These are phyloP conservation scores for Ctenodactylus gundi DNA, from an alignment of 2,113 vertebrate genomes.

Conservation along the genomic window DNA sequence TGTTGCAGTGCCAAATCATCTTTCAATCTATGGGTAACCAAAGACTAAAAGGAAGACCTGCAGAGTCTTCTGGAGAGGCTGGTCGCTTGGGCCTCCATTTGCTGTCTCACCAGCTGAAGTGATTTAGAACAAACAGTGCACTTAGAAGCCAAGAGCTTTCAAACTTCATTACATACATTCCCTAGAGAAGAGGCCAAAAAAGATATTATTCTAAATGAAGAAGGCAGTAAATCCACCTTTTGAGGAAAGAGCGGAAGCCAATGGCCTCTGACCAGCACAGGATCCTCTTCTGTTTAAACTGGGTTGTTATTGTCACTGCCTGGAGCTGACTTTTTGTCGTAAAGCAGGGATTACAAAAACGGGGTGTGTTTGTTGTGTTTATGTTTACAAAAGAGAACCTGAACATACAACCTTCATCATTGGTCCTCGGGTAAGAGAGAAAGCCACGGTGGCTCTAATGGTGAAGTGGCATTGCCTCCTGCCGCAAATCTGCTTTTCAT, in stretches of 20 bases:
- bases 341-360: not conserved
- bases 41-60: not conserved
- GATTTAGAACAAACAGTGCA: not conserved
- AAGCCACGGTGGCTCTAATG: not conserved
- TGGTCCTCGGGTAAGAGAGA: not conserved
- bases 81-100: not conserved
- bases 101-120: not conserved
- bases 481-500: constrained; percentile 81
- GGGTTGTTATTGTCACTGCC: not conserved
- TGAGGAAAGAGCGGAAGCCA: not conserved
- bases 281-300: not conserved
- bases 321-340: constrained; percentile 6
- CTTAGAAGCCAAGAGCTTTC: not conserved
- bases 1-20: not conserved
- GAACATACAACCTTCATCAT: not conserved
- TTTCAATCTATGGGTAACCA: not conserved
- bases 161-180: not conserved
- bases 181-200: constrained; percentile 26
- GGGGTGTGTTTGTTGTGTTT: not conserved
- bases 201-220: constrained; percentile 34
- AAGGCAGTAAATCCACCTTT: constrained; percentile 13
- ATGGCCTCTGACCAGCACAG: not conserved
- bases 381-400: not conserved
- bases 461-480: constrained; percentile 47
- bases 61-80: not conserved